A percentile compares a stretch with the other conserved stretches of the same genome.
phyloP scores from a whole-genome alignment of 1,140 invertebrate genomes.

The Gonioctena quinquepunctata region DNA sequence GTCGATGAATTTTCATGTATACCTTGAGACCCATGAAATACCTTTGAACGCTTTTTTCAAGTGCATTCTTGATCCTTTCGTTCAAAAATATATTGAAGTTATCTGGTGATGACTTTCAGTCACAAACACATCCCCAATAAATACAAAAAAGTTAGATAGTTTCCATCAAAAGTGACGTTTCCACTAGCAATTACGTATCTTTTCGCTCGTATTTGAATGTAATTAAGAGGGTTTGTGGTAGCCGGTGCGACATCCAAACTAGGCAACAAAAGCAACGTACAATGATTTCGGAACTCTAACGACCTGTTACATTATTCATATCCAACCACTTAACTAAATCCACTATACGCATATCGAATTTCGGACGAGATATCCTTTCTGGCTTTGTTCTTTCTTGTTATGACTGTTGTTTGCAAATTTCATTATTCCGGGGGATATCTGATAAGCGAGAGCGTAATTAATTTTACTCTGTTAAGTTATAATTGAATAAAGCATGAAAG shows the following conservation, averaged over 20 bases:
- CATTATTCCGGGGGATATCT: slow-evolving; percentile 9
- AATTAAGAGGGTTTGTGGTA: slow-evolving; percentile 37
- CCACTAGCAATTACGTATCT: no score
- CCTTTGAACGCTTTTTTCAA: no score
- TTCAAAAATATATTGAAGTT: no score
- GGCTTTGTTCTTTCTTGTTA: slow-evolving; percentile 27
- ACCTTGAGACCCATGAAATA: no score
- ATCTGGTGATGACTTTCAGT: no score
- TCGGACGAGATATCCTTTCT: slow-evolving; percentile 30
- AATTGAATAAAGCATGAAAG: slow-evolving; percentile 10
- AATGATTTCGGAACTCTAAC: slow-evolving; percentile 44
- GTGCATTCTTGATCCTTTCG: no score
- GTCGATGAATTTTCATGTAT: no score
- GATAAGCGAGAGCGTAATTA: slow-evolving; percentile 7
- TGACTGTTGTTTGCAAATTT: slow-evolving; percentile 14
- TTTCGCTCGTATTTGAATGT: slow-evolving; percentile 39
- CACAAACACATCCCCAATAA: no score
- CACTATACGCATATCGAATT: slow-evolving; percentile 32
- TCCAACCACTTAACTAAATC: slow-evolving; percentile 41
- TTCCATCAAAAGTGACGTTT: no score
- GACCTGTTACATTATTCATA: slow-evolving; percentile 47
- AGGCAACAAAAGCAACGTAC: slow-evolving; percentile 35
- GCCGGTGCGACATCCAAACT: slow-evolving; percentile 19
- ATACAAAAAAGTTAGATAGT: no score
- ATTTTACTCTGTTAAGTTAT: slow-evolving; percentile 7